These are phyloP conservation scores for Agriopis marginaria DNA, from an alignment of 2,888 invertebrate species.

Conservation along the genomic window DNA sequence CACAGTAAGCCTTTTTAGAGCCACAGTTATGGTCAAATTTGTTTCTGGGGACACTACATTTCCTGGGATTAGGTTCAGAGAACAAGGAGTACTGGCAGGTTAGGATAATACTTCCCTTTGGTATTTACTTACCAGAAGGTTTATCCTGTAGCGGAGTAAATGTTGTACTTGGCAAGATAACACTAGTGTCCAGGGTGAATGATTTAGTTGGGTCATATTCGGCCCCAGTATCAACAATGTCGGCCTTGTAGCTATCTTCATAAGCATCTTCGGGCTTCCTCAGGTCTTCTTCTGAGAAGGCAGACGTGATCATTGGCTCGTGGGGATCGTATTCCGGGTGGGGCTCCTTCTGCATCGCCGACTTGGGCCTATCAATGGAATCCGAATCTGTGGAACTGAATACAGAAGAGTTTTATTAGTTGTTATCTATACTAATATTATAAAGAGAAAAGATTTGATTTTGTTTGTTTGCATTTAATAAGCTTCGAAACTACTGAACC, in stretches of 20 bases:
- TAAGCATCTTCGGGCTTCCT: constrained; percentile 78
- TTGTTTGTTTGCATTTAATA: too few species aligned
- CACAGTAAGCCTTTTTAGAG: too few species aligned
- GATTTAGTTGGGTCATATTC: constrained; percentile 70
- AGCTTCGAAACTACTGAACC: too few species aligned
- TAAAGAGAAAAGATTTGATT: too few species aligned
- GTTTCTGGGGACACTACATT: too few species aligned
- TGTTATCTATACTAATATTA: too few species aligned
- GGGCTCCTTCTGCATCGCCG: constrained; percentile 77
- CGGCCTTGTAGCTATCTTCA: constrained; percentile 72
- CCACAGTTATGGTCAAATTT: too few species aligned
- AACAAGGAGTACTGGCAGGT: too few species aligned
- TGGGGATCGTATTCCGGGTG: constrained; percentile 83
- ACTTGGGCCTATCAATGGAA: constrained; percentile 79
- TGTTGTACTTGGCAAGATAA: constrained; percentile 59
- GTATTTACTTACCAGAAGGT: constrained; percentile 59
- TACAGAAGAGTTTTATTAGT: constrained; percentile 1
- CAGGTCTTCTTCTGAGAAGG: constrained; percentile 80
- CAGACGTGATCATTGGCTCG: constrained; percentile 83
- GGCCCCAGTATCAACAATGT: constrained; percentile 63
- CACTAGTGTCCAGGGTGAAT: constrained; percentile 64
- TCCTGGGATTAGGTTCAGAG: too few species aligned
- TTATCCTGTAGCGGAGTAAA: constrained; percentile 66
- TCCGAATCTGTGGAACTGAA: constrained; percentile 80
- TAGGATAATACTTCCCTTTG: not conserved